These are phyloP conservation scores for Lycocorax pyrrhopterus DNA, from an alignment of 2,113 vertebrate genomes.

Conservation along the genomic window DNA sequence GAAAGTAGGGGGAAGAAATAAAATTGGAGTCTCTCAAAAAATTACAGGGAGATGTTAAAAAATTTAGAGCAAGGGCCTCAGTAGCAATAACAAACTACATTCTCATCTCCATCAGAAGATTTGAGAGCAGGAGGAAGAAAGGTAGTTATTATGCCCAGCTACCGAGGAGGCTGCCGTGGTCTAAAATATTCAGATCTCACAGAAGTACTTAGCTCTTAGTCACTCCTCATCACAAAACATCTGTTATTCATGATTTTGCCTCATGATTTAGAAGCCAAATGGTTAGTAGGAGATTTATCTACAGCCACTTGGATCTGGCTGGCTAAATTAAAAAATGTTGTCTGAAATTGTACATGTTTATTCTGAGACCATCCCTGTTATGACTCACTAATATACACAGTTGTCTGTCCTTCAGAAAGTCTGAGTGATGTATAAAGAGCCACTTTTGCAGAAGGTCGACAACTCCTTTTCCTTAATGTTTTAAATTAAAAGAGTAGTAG, in stretches of 20 bases:
- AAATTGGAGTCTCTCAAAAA: background rate
- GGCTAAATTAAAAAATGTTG: background rate
- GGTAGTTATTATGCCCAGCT: background rate
- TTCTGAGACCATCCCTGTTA: background rate
- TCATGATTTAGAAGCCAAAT: background rate
- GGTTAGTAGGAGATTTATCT: background rate
- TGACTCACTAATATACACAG: background rate
- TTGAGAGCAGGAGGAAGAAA: background rate
- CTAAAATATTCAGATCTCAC: conserved; percentile 22
- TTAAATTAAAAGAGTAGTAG: background rate
- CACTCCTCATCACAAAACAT: background rate
- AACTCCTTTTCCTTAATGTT: background rate
- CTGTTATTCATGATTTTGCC: background rate
- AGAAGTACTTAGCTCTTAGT: background rate
- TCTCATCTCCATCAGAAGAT: background rate
- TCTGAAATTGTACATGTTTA: background rate
- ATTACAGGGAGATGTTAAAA: background rate
- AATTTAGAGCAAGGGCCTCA: background rate
- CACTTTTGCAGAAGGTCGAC: background rate
- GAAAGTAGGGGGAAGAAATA: background rate
- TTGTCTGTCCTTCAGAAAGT: background rate
- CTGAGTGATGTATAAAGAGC: background rate
- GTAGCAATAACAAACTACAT: background rate
- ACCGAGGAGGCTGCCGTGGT: background rate
- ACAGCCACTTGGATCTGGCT: background rate